phyloP scores from a whole-genome alignment of 2,888 invertebrate genomes.

The Beris morrisii region DNA sequence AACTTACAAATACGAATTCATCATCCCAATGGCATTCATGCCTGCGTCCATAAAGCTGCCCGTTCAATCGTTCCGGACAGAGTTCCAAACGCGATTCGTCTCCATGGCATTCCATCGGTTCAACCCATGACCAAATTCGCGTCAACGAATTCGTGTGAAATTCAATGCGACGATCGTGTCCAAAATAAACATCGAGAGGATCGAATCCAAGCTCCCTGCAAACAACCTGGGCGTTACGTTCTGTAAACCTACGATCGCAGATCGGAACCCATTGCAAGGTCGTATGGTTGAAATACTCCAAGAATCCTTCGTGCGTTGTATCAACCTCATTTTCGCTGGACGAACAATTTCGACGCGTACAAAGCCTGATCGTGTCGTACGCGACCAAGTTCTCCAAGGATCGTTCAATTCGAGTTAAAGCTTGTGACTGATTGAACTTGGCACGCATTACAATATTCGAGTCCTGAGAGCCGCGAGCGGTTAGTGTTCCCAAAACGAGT shows the following conservation, averaged over 20 bases:
- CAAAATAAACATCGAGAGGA: slow-evolving; percentile 84
- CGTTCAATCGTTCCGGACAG: slow-evolving; percentile 86
- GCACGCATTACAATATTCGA: slow-evolving; percentile 80
- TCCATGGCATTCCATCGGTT: slow-evolving; percentile 83
- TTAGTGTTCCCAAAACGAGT: slow-evolving; percentile 85
- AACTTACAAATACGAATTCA: slow-evolving; percentile 90
- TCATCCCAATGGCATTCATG: slow-evolving; percentile 89
- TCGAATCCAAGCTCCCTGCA: slow-evolving; percentile 91
- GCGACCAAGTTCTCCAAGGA: slow-evolving; percentile 61
- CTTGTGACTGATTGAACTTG: slow-evolving; percentile 45
- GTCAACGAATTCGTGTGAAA: slow-evolving; percentile 86
- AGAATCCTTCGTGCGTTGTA: slow-evolving; percentile 75
- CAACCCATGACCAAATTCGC: slow-evolving; percentile 92
- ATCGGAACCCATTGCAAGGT: slow-evolving; percentile 96
- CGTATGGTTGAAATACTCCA: slow-evolving; percentile 94
- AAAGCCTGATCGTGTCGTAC: slow-evolving; percentile 72
- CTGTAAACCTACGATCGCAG: slow-evolving; percentile 94
- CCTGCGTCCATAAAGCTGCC: slow-evolving; percentile 81
- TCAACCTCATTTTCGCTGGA: slow-evolving; percentile 60
- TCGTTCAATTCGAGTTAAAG: slow-evolving; percentile 47
- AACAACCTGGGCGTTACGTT: slow-evolving; percentile 94
- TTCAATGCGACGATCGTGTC: slow-evolving; percentile 82
- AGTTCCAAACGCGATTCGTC: slow-evolving; percentile 76
- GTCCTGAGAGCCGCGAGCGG: slow-evolving; percentile 77
- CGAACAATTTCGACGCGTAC: slow-evolving; percentile 73